phyloP scores from a whole-genome alignment of 2,797 vertebrate genomes.

The Pitangus sulphuratus region DNA sequence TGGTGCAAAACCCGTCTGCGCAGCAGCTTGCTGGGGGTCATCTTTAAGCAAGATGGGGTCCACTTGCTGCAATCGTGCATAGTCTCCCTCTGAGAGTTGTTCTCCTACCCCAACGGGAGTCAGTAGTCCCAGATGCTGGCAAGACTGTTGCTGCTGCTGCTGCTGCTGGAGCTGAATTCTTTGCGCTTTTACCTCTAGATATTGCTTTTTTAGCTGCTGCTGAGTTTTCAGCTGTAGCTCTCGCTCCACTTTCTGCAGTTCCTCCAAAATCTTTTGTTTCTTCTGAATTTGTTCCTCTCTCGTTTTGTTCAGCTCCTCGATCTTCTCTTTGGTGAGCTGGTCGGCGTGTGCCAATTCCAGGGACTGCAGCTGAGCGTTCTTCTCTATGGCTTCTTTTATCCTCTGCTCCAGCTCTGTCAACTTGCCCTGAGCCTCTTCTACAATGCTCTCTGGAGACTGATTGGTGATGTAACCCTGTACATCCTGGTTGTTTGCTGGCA shows the following conservation, averaged over 20 bases:
- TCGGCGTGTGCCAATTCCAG: constrained; percentile 85
- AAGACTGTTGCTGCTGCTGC: constrained; percentile 80
- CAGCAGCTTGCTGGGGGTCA: constrained; percentile 81
- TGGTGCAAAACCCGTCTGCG: constrained; percentile 83
- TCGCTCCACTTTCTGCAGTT: constrained; percentile 85
- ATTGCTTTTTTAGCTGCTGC: constrained; percentile 86
- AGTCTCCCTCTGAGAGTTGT: constrained; percentile 84
- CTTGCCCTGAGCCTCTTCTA: constrained; percentile 89
- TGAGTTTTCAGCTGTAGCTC: constrained; percentile 86
- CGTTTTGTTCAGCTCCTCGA: constrained; percentile 86
- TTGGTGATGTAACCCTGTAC: constrained; percentile 86
- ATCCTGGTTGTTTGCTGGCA: constrained; percentile 85
- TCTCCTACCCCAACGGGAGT: constrained; percentile 83
- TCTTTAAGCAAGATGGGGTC: constrained; percentile 84
- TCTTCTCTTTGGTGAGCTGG: constrained; percentile 87
- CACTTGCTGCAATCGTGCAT: constrained; percentile 84
- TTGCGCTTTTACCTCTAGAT: constrained; percentile 85
- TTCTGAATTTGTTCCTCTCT: constrained; percentile 87
- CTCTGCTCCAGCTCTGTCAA: constrained; percentile 87
- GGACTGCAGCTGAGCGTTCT: constrained; percentile 86
- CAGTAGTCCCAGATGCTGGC: constrained; percentile 83
- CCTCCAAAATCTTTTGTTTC: constrained; percentile 87
- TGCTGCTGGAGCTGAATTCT: constrained; percentile 84
- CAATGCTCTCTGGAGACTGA: constrained; percentile 89
- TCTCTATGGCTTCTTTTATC: constrained; percentile 88